Evolutionary conservation across 1,140 invertebrate species (phyloP).

Genomic region (Brachionus paranguensis): DNA sequence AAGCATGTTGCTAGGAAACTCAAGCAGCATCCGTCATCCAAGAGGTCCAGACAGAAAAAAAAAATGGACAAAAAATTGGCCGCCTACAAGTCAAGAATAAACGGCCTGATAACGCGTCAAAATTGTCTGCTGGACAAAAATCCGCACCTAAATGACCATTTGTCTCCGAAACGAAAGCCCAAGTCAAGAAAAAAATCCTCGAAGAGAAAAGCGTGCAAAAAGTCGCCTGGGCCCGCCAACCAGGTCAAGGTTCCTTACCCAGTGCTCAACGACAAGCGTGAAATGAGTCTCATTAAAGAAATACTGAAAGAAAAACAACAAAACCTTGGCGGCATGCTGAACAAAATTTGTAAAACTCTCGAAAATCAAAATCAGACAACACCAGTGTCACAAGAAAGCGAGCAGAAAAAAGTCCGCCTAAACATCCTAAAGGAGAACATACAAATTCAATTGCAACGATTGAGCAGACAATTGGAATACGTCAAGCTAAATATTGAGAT

Average conservation of each 20-base stretch:
- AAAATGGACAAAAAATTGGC: neutral
- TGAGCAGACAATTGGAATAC: conserved; percentile 24
- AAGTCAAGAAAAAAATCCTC: neutral
- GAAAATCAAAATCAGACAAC: neutral
- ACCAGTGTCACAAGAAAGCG: neutral
- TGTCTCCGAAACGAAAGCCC: neutral
- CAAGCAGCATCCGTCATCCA: neutral
- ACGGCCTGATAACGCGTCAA: neutral
- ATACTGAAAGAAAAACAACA: conserved; percentile 26
- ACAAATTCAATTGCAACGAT: neutral
- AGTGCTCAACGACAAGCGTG: conserved; percentile 29
- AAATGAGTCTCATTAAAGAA: neutral
- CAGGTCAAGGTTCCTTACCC: neutral
- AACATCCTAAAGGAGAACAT: conserved; percentile 24
- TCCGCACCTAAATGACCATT: neutral
- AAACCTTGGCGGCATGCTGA: neutral
- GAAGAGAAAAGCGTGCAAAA: neutral
- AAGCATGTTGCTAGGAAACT: neutral
- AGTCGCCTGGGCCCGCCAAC: neutral
- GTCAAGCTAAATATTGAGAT: conserved; percentile 10
- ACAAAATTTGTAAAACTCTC: neutral
- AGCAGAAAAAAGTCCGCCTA: neutral
- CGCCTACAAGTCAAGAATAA: neutral
- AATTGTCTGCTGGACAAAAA: neutral
- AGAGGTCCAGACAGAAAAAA: neutral